Evolutionary conservation across 2,113 vertebrate genomes (phyloP).

Genomic region (Corythaeola cristata): DNA sequence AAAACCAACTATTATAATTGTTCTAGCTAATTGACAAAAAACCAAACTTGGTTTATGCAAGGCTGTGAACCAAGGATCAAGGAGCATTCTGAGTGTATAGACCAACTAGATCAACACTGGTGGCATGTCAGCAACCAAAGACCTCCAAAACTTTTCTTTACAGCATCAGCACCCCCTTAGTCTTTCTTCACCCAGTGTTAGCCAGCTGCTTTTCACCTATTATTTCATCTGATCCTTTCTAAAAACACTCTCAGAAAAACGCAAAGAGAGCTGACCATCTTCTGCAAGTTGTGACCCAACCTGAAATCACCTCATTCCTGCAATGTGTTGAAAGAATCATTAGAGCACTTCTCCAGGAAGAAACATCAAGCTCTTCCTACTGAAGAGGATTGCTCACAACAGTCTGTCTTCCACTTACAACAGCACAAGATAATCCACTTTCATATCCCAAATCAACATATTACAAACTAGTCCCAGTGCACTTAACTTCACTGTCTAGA

Average conservation of each 20-base stretch:
- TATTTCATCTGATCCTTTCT: not conserved
- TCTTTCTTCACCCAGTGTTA: not conserved
- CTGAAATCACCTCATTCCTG: not conserved
- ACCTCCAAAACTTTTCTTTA: not conserved
- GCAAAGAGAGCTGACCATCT: not conserved
- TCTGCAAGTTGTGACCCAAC: not conserved
- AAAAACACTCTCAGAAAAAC: not conserved
- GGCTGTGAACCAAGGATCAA: not conserved
- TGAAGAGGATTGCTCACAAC: not conserved
- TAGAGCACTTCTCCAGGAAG: not conserved
- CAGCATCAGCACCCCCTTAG: not conserved
- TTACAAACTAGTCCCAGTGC: not conserved
- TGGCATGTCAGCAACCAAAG: not conserved
- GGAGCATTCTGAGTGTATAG: not conserved
- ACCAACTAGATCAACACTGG: not conserved
- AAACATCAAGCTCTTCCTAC: not conserved
- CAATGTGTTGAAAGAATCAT: not conserved
- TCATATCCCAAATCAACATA: not conserved
- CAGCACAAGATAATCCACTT: not conserved
- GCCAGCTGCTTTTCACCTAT: not conserved
- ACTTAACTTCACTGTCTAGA: not conserved
- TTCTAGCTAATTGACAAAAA: not conserved
- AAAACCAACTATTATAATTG: not conserved
- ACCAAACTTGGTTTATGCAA: not conserved
- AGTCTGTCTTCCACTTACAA: not conserved